These are phyloP conservation scores for Agonopterix arenella DNA, from an alignment of 2,888 invertebrate species.

Conservation along the genomic window DNA sequence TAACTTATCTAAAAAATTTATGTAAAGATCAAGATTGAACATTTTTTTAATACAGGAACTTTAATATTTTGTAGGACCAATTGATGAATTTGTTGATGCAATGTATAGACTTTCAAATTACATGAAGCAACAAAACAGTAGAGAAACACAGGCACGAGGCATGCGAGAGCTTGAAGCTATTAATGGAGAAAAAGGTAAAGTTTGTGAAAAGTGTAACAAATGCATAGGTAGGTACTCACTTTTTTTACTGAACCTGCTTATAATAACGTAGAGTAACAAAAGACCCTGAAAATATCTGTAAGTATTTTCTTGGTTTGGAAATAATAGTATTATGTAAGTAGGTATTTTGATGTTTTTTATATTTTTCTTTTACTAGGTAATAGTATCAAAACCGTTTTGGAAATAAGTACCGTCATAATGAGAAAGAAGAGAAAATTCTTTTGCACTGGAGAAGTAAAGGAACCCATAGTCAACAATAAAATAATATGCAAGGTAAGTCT, in stretches of 20 bases:
- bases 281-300: background rate
- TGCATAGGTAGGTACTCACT: too few species aligned
- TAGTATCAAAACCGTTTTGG: conserved; percentile 65
- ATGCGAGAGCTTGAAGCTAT: conserved; percentile 69
- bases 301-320: background rate
- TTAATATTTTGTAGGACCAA: conserved; percentile 42
- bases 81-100: conserved; percentile 66
- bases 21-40: too few species aligned
- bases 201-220: background rate
- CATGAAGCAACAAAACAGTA: conserved; percentile 67
- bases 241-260: background rate
- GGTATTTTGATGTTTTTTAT: too few species aligned
- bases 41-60: background rate
- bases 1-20: too few species aligned
- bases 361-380: conserved; percentile 37
- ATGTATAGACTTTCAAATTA: conserved; percentile 55
- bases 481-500: conserved; percentile 60
- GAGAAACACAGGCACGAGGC: conserved; percentile 61
- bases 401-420: conserved; percentile 65
- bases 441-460: conserved; percentile 68
- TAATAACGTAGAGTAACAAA: too few species aligned
- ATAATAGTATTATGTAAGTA: background rate
- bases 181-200: conserved; percentile 61
- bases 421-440: conserved; percentile 68
- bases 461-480: conserved; percentile 69